Evolutionary conservation across 2,797 vertebrate genomes (phyloP).

Genomic region (Gila robusta): DNA sequence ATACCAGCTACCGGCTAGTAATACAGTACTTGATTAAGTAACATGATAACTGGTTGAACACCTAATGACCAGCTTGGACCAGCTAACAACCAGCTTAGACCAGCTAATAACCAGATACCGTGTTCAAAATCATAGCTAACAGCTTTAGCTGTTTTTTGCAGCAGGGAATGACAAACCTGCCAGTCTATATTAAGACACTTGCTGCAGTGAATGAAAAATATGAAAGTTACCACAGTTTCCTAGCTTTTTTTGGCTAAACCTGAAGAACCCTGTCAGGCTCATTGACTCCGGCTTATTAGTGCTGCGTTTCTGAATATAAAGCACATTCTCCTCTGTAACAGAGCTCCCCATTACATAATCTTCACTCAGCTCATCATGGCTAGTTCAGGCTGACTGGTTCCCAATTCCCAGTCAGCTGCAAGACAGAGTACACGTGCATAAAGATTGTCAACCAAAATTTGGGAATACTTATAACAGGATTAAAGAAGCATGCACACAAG

Average conservation of each 20-base stretch:
- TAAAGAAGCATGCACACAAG: background rate
- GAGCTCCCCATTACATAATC: slow-evolving; percentile 68
- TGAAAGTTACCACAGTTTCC: slow-evolving; percentile 13
- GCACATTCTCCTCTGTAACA: slow-evolving; percentile 58
- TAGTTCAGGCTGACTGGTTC: slow-evolving; percentile 63
- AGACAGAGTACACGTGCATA: slow-evolving; percentile 22
- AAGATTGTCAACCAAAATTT: slow-evolving; percentile 49
- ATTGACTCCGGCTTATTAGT: slow-evolving; percentile 52
- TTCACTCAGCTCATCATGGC: slow-evolving; percentile 56
- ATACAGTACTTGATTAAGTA: background rate
- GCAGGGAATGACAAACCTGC: background rate
- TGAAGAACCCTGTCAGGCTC: slow-evolving; percentile 44
- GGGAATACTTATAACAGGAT: slow-evolving; percentile 31
- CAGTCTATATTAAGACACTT: background rate
- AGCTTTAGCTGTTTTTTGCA: background rate
- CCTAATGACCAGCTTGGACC: background rate
- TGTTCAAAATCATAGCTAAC: background rate
- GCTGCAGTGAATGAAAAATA: slow-evolving; percentile 8
- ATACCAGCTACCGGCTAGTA: background rate
- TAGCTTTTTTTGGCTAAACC: slow-evolving; percentile 37
- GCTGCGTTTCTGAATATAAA: slow-evolving; percentile 53
- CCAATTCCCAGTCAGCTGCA: slow-evolving; percentile 49
- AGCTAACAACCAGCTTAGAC: background rate
- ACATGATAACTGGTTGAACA: background rate
- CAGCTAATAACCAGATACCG: background rate